These are phyloP conservation scores for Lepidostoma basale DNA, from an alignment of 1,140 invertebrate species.

Conservation along the genomic window DNA sequence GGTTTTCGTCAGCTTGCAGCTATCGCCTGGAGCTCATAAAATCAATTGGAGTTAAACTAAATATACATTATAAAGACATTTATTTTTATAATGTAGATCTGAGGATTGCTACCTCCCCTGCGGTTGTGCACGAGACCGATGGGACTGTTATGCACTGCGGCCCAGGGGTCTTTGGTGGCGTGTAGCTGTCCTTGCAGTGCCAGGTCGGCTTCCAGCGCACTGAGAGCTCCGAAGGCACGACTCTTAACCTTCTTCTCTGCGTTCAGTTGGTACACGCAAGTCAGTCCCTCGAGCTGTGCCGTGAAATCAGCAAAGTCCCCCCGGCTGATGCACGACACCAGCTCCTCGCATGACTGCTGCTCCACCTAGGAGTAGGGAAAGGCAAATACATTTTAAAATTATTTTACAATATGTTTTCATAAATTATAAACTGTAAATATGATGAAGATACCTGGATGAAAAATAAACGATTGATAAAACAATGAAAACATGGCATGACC, in stretches of 20 bases:
- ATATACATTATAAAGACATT: too few species aligned
- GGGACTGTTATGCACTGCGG: constrained; percentile 87
- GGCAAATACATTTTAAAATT: neutral
- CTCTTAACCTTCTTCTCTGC: constrained; percentile 94
- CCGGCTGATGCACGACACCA: constrained; percentile 77
- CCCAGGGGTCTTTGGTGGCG: constrained; percentile 82
- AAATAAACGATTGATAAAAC: too few species aligned
- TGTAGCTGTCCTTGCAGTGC: constrained; percentile 79
- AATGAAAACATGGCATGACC: too few species aligned
- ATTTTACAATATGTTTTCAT: neutral
- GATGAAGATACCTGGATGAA: too few species aligned
- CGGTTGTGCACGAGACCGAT: constrained; percentile 82
- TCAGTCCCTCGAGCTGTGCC: constrained; percentile 87
- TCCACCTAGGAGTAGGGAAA: constrained; percentile 55
- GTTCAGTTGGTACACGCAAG: constrained; percentile 91
- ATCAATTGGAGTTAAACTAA: too few species aligned
- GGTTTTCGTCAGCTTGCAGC: too few species aligned
- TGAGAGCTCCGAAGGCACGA: constrained; percentile 90
- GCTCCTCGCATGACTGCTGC: constrained; percentile 83
- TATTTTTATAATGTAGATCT: too few species aligned
- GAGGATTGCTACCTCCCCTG: constrained; percentile 65
- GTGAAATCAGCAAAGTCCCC: constrained; percentile 94
- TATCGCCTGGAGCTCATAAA: too few species aligned
- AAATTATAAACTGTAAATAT: too few species aligned
- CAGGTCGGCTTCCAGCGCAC: constrained; percentile 92